Conservation (phyloP, 2,797 vertebrate genomes). For the Takifugu rubripes region DNA sequence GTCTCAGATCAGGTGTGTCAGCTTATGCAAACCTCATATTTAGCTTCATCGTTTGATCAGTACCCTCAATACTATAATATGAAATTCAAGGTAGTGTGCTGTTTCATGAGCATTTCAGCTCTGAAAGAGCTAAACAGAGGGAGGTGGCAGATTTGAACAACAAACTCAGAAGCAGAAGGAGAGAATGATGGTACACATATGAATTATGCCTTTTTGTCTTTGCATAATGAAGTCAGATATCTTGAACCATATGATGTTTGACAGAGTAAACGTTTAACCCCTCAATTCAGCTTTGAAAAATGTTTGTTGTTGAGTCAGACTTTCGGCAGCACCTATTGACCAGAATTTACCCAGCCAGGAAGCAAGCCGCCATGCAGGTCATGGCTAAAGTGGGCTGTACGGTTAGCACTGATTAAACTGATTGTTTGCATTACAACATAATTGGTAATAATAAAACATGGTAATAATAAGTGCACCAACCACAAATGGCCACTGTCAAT, state of each 20-base stretch:
- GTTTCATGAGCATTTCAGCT: constrained; percentile 28
- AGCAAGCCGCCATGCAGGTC: constrained; percentile 42
- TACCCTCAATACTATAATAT: constrained; percentile 46
- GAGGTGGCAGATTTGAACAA: constrained; percentile 25
- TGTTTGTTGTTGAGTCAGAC: constrained; percentile 48
- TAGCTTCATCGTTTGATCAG: constrained; percentile 61
- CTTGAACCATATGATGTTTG: constrained; percentile 45
- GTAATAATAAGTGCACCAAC: too few relatives aligned
- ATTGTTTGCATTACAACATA: too few relatives aligned
- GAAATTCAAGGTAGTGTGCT: too few relatives aligned
- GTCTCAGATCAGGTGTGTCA: constrained; percentile 50
- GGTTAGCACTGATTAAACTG: constrained; percentile 49
- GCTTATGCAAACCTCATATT: constrained; percentile 45
- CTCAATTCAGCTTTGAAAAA: constrained; percentile 35
- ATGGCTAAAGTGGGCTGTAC: constrained; percentile 59
- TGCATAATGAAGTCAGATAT: constrained; percentile 33
- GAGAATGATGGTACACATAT: too few relatives aligned
- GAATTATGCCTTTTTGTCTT: constrained; percentile 15
- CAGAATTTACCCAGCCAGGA: constrained; percentile 60
- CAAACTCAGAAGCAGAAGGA: too few relatives aligned
- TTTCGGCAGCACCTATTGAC: constrained; percentile 57
- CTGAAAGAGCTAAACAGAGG: constrained; percentile 15
- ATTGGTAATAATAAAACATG: too few relatives aligned
- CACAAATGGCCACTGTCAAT: too few relatives aligned
- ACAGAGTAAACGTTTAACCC: constrained; percentile 24